phyloP scores from a whole-genome alignment of 1,140 invertebrate species.

The Bombus polaris region DNA sequence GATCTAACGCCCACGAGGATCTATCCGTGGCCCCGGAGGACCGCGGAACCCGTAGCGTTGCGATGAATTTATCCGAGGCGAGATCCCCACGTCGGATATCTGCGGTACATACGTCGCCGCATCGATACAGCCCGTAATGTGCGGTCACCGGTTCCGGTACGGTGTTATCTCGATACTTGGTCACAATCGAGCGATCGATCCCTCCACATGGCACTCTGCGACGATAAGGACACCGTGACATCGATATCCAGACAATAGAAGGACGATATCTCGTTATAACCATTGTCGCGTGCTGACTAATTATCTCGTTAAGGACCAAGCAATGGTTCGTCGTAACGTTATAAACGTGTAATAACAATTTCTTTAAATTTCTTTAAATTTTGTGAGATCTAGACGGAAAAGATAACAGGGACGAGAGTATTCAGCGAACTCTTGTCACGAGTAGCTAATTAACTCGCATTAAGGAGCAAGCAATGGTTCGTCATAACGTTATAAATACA shows the following conservation, averaged over 20 bases:
- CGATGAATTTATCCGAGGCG: conserved; percentile 54
- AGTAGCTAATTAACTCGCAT: no score
- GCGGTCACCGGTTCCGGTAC: conserved; percentile 38
- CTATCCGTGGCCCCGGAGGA: conserved; percentile 37
- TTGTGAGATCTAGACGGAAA: no score
- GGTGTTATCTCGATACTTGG: conserved; percentile 15
- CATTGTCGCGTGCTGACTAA: neutral
- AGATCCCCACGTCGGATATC: conserved; percentile 52
- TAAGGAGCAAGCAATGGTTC: no score
- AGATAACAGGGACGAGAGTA: no score
- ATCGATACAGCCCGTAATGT: conserved; percentile 35
- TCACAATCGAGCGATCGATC: neutral
- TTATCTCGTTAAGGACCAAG: no score
- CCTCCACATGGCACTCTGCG: no score
- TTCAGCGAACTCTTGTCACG: no score
- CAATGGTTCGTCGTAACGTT: no score
- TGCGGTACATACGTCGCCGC: conserved; percentile 43
- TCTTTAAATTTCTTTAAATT: no score
- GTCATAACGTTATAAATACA: no score
- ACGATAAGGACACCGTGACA: conserved; percentile 25
- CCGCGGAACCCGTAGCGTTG: conserved; percentile 36
- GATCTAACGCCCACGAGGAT: conserved; percentile 76
- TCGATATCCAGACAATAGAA: conserved; percentile 35
- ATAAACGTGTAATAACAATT: no score
- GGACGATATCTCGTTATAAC: neutral